Conservation (phyloP, 2,113 vertebrate genomes). For the Patagioenas fasciata region DNA sequence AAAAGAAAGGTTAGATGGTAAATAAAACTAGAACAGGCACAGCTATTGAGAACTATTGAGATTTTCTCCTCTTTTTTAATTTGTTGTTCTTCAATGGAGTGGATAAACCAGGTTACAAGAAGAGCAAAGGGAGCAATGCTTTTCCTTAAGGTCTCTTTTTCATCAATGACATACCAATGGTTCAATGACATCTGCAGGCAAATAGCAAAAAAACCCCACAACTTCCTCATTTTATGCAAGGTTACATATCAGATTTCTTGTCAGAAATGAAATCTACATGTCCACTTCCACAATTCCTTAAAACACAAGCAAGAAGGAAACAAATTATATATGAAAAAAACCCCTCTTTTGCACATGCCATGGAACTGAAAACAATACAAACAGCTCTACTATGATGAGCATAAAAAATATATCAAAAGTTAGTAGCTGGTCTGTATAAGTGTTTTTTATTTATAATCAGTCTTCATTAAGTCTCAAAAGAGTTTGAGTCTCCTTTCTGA, state of each 20-base stretch:
- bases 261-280: neutral
- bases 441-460: neutral
- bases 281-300: neutral
- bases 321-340: neutral
- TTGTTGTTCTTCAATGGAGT: neutral
- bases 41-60: neutral
- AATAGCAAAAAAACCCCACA: neutral
- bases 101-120: neutral
- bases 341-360: neutral
- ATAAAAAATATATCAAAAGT: neutral
- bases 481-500: neutral
- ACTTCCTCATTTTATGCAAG: neutral
- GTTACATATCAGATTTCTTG: neutral
- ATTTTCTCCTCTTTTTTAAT: neutral
- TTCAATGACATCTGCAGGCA: neutral
- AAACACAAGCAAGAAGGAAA: neutral
- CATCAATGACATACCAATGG: fast-evolving
- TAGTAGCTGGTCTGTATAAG: neutral
- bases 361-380: neutral
- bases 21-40: neutral
- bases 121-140: neutral
- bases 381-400: neutral
- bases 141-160: neutral
- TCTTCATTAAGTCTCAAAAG: neutral
- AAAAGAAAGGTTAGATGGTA: neutral